Base-by-base conservation (phyloP, 30 jellyfish, hydroid and myxozoan species). In the Morbakka virulenta region DNA sequence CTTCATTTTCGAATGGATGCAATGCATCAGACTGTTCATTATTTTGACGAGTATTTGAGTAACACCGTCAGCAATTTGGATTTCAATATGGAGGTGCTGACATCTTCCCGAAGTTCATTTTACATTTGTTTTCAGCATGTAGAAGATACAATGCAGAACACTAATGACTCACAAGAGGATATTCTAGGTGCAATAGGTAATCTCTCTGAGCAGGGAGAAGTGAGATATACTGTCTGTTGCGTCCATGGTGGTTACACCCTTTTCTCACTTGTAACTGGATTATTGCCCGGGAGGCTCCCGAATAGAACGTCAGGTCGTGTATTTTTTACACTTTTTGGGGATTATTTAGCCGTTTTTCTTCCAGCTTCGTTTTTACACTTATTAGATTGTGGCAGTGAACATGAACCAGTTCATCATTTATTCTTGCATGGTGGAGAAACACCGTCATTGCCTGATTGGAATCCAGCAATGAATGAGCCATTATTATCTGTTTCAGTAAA, bases 311-410 rank as follows among this genome's bases (percentile, higher is more conserved):
- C 35, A 4, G 75, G 81, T 28, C 69, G 80, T 27, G 28, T 89
- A 4, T 57, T 72, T 9, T 89, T 89, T 57, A 53, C 82, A 9
- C 70, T 71, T 65, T 73, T 89, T 66, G 91, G 88, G n/a, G 97
- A 89, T 36, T 89, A 89, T 52, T 41, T 89, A 4, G 34, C 70
- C 78, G 97, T 85, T 0, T 71, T 62, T 27, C 74, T 76, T 0
- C 90, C 91, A 1, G 95, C 91, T 2, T 47, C 25, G 26, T 89
- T 82, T 67, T 32, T 89, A 41, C 97, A 89, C 69, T 86, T 89
- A 62, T 82, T 89, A 24, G 97, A 89, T 57, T 81, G 94, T 26
- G 84, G 97, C 35, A 73, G 87, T 79, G 97, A 89, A 70, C 97
- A 89, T 49, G 84, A 83, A 64, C 97, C 97, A 2, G 76, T 77